A percentile compares a stretch with the other conserved stretches of the same genome.
These are phyloP conservation scores for Rhagoletis pomonella DNA, from an alignment of 1,140 invertebrate species.

Conservation along the genomic window DNA sequence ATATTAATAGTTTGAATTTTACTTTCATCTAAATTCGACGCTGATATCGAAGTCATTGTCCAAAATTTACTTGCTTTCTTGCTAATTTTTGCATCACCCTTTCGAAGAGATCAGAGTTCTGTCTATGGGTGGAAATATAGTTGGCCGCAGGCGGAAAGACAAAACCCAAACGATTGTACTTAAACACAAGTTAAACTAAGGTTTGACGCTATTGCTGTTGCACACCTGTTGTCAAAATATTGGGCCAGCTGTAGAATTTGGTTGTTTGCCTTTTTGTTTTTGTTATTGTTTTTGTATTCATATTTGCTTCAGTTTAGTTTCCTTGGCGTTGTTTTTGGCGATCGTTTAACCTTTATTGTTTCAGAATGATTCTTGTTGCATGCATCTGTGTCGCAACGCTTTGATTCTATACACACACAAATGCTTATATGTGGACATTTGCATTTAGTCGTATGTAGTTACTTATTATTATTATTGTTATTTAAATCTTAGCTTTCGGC, in stretches of 20 bases:
- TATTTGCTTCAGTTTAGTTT: slow-evolving; percentile 11
- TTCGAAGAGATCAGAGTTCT: background rate
- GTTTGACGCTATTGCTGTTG: background rate
- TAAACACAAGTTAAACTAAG: too few relatives aligned
- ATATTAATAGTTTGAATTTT: too few relatives aligned
- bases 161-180: background rate
- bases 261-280: background rate
- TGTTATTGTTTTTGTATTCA: background rate
- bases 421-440: too few relatives aligned
- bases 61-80: too few relatives aligned
- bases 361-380: background rate
- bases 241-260: background rate
- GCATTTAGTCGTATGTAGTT: too few relatives aligned
- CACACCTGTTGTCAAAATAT: slow-evolving; percentile 30
- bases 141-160: background rate
- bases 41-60: too few relatives aligned
- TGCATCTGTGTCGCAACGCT: background rate
- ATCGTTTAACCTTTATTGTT: slow-evolving; percentile 37
- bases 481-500: background rate
- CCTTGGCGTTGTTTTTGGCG: background rate
- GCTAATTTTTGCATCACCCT: too few relatives aligned
- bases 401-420: background rate
- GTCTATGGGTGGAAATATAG: background rate
- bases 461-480: background rate
- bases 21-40: too few relatives aligned